Conservation (phyloP, 2,888 invertebrate genomes). For the Cephus spinipes region DNA sequence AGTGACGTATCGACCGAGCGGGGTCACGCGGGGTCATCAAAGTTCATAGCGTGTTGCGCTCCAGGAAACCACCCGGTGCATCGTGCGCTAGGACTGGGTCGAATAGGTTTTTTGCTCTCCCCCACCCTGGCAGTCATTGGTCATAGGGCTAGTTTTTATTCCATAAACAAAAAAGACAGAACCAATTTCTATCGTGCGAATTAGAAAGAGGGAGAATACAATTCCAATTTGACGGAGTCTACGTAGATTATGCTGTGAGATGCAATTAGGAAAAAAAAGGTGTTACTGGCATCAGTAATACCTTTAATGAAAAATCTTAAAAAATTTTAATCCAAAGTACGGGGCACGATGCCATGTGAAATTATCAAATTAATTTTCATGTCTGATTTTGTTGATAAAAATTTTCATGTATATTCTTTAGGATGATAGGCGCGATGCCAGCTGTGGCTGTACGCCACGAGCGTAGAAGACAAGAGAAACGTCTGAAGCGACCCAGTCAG, state of each 20-base stretch:
- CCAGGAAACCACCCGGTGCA: not conserved
- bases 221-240: not conserved
- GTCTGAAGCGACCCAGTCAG: constrained; percentile 72
- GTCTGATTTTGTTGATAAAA: not conserved
- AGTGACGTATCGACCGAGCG: constrained; percentile 61
- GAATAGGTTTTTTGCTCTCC: not conserved
- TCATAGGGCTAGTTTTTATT: not conserved
- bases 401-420: constrained; percentile 45
- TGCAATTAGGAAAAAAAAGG: not conserved
- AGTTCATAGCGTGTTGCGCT: constrained; percentile 51
- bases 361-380: not conserved
- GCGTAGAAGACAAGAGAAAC: constrained; percentile 79
- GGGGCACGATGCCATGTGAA: not conserved
- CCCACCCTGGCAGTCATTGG: not conserved
- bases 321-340: not conserved
- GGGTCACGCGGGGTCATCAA: constrained; percentile 62
- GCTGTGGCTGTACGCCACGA: constrained; percentile 88
- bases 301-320: not conserved
- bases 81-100: too few relatives aligned
- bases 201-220: not conserved
- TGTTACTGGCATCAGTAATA: not conserved
- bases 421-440: constrained; percentile 90
- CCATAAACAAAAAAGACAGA: not conserved
- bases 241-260: not conserved
- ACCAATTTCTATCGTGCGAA: not conserved